These are phyloP conservation scores for Zosterops pallidus DNA, from an alignment of 2,113 vertebrate species.

Conservation along the genomic window DNA sequence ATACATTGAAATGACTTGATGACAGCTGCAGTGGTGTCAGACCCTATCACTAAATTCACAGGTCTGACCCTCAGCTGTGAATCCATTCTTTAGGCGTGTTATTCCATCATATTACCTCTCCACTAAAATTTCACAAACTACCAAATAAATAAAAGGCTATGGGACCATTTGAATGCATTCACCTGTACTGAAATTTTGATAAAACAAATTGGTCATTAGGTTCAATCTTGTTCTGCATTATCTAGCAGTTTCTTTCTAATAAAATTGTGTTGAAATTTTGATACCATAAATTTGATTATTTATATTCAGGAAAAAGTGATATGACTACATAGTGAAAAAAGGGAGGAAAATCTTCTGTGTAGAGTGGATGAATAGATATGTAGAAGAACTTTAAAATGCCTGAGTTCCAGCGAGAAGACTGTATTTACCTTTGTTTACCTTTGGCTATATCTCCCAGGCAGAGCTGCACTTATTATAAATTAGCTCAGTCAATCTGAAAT, in stretches of 20 bases:
- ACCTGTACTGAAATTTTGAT: neutral
- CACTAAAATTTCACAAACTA: fast-evolving
- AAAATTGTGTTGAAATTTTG: neutral
- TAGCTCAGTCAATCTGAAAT: neutral
- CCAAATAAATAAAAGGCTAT: neutral
- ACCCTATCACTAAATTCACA: neutral
- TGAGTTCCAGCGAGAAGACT: neutral
- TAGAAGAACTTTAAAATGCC: neutral
- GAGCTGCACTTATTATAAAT: neutral
- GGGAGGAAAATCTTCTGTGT: neutral
- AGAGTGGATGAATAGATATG: neutral
- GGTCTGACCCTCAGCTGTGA: neutral
- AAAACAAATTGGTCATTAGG: neutral
- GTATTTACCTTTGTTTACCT: neutral
- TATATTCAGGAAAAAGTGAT: neutral
- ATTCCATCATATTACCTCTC: neutral
- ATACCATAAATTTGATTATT: neutral
- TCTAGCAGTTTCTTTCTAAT: neutral
- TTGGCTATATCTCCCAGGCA: neutral
- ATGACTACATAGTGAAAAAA: neutral
- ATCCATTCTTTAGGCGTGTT: neutral
- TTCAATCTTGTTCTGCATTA: neutral
- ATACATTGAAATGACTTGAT: neutral
- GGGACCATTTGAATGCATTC: neutral
- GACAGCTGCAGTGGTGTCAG: neutral